Conservation (phyloP, 2,888 invertebrate genomes). For the Reticulitermes lucifugus region DNA sequence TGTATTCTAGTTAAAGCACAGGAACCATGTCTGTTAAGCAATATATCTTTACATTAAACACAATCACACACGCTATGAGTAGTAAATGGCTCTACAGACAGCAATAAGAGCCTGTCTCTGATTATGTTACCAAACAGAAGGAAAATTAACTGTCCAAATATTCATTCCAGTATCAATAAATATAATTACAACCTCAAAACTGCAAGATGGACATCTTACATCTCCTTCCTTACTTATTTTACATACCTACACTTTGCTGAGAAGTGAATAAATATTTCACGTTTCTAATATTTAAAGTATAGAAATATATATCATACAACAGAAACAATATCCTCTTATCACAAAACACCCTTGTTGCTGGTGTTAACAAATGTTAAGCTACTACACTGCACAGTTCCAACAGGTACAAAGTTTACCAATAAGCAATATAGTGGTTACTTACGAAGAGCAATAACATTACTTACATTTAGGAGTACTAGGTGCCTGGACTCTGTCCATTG, state of each 20-base stretch:
- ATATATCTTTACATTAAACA: neutral
- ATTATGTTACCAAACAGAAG: too few relatives aligned
- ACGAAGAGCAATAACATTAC: neutral
- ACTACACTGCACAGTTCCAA: neutral
- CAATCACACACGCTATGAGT: neutral
- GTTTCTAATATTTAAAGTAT: neutral
- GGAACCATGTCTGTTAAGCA: neutral
- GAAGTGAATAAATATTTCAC: neutral
- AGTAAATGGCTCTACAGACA: too few relatives aligned
- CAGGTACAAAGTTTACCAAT: neutral
- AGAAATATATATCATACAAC: constrained; percentile 3
- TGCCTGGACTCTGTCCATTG: too few relatives aligned
- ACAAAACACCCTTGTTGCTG: neutral
- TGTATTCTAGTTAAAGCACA: neutral
- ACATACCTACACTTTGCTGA: neutral
- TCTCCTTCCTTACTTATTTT: neutral
- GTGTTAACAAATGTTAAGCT: neutral
- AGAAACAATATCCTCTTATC: neutral
- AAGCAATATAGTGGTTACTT: neutral
- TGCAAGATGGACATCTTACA: too few relatives aligned
- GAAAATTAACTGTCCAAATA: too few relatives aligned
- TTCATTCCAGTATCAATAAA: too few relatives aligned
- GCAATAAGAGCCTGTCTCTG: too few relatives aligned
- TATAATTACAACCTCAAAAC: too few relatives aligned
- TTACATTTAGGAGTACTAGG: neutral